Evolutionary conservation across 2,797 vertebrate genomes (phyloP), one percentile per base, ranked within the genome.

Genomic region (Gephyroberyx darwinii): DNA sequence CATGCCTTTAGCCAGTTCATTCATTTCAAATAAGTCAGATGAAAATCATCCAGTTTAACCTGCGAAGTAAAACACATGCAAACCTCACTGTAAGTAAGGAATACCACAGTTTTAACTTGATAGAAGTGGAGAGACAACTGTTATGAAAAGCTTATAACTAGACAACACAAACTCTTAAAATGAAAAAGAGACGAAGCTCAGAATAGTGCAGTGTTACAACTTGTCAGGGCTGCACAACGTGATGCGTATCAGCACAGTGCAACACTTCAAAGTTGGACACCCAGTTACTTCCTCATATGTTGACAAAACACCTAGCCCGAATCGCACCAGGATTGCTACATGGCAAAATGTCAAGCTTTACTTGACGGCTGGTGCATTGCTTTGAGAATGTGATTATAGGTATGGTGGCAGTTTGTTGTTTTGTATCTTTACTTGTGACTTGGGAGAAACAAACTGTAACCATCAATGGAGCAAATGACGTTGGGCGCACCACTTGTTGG

Each of bases 201-300:
- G 1, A 31, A 13, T 62, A 31, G 37, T 63, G 64, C 73, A n/a
- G 39, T 81, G 52, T 30, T 74, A 50, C 16, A 71, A 54, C 57
- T 8, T 35, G n/a, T 60, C 16, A 64, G 17, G 16, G 53, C 52
- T 79, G 56, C 41, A 67, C n/a, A 69, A 60, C 17, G 22, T 31
- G 2, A 52, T 9, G 12, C n/a, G n/a, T 52, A 37, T 26, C 7
- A 66, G 43, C 47, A 65, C 16, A 69, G 45, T 60, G 16, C 9
- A 48, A 65, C 35, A 54, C 30, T 53, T 58, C 7, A 52, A 9
- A 59, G 31, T n/a, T 33, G n/a, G 43, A 67, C 17, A 0, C 5
- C 17, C 10, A 47, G 17, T 12, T 63, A 86, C 86, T 89, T 90
- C 83, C 89, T 91, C 60, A 39, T 82, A 54, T 65, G n/a, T 2